Conservation (phyloP, 1,140 invertebrate genomes). For the Amphibalanus amphitrite region DNA sequence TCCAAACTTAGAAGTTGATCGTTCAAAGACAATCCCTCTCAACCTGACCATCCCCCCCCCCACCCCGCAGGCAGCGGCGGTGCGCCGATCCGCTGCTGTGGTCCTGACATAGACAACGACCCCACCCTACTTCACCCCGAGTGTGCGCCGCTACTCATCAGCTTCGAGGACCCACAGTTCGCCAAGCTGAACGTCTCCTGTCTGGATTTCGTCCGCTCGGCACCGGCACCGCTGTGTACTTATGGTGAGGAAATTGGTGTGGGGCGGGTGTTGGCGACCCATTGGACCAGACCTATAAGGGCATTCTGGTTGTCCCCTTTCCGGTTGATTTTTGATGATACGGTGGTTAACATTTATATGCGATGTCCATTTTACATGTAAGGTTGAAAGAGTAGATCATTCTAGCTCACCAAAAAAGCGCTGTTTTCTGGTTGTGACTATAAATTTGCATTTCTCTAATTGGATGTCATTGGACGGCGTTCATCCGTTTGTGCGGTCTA, state of each 20-base stretch:
- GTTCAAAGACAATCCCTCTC: too few species aligned
- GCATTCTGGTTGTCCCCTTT: too few species aligned
- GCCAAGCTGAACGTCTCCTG: constrained; percentile 46
- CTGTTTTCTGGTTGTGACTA: too few species aligned
- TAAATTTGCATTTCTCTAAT: too few species aligned
- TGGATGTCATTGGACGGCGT: too few species aligned
- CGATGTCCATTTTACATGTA: not conserved
- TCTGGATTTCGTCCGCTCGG: constrained; percentile 68
- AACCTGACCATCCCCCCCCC: too few species aligned
- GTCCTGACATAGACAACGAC: constrained; percentile 6
- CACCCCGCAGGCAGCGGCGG: constrained; percentile 12
- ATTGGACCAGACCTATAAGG: not conserved
- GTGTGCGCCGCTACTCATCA: constrained; percentile 73
- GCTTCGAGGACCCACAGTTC: constrained; percentile 63
- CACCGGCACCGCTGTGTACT: constrained; percentile 33
- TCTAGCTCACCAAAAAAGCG: not conserved
- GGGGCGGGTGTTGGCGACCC: not conserved
- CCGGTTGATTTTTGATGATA: too few species aligned
- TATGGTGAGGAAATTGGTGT: not conserved
- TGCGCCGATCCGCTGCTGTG: constrained; percentile 15
- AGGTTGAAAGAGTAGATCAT: not conserved
- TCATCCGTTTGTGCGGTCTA: too few species aligned
- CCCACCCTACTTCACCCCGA: constrained; percentile 10
- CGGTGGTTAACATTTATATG: not conserved
- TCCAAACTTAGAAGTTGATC: too few species aligned